A percentile compares a stretch with the other conserved stretches of the same genome.
phyloP scores from a whole-genome alignment of 2,113 vertebrate species.

The Chiloscyllium plagiosum region DNA sequence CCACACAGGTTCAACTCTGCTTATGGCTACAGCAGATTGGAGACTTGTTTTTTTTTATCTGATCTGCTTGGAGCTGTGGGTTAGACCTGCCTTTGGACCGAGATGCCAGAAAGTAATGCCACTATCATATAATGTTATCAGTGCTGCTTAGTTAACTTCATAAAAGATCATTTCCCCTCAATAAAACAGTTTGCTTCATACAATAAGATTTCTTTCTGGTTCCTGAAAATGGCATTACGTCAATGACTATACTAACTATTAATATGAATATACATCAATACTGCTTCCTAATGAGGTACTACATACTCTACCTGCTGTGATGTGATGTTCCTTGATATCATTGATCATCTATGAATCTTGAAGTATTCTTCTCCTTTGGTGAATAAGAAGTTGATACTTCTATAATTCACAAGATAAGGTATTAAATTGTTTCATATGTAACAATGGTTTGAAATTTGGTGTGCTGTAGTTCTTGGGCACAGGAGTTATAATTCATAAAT shows the following conservation, averaged over 20 bases:
- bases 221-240: not conserved
- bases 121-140: not conserved
- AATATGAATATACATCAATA: not conserved
- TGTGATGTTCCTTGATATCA: not conserved
- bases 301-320: not conserved
- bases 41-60: too few relatives aligned
- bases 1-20: too few relatives aligned
- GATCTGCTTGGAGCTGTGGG: too few relatives aligned
- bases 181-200: not conserved
- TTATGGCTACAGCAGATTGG: too few relatives aligned
- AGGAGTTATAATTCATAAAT: not conserved
- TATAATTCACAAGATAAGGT: not conserved
- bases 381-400: not conserved
- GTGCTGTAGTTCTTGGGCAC: not conserved
- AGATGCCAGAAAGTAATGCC: not conserved
- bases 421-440: too few relatives aligned
- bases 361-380: not conserved
- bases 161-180: not conserved
- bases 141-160: not conserved
- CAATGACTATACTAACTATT: too few relatives aligned
- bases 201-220: not conserved
- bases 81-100: too few relatives aligned
- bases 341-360: not conserved
- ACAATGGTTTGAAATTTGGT: too few relatives aligned
- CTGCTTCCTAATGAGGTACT: not conserved